Evolutionary conservation across 2,113 vertebrate genomes (phyloP), one percentile per base, ranked within the genome.

Genomic region (Microcebus griseorufus): DNA sequence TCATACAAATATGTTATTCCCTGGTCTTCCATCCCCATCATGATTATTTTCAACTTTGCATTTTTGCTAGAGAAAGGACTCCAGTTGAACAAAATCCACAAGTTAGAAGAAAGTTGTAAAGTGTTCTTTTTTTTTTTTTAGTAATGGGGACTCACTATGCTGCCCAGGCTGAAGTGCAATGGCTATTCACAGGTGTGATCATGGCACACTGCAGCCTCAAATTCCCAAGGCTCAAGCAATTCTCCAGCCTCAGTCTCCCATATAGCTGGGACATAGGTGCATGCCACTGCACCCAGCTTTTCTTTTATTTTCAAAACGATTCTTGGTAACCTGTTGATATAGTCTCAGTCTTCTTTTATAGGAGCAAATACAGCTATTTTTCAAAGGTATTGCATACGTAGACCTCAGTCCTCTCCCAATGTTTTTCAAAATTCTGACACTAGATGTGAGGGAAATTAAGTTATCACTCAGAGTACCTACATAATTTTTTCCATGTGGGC

Each of bases 351-450:
- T 53, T 91, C 90, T 79, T 75, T 62, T 27, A 80, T 9, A 82
- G n/a, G 3, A 83, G 8, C 34, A 76, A 87, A 60, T 34, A 32
- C 0, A 89, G 32, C 25, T 73, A 0, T 22, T 82, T 89, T 80
- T 92, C 27, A 81, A 76, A 94, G 23, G 20, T 27, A 72, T 5
- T 34, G 5, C 48, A 45, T 0, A 87, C 9, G 14, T 39, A 39
- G 9, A 76, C 23, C 13, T 84, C 51, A 78, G n/a, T 88, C 10
- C 13, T 84, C 60, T 70, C 27, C 87, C 25, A 32, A 25, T 29
- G 22, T 37, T 76, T 85, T 53, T 76, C 75, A 73, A 96, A 96
- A 96, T 65, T 69, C 69, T 79, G 69, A 58, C 27, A 67, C 16
- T 12, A 79, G 23, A 82, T 64, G 48, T 55, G 10, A 69, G 3